Percentiles rank a stretch among this genome's conserved stretches.
These are phyloP conservation scores for cat (Felis catus) DNA, from an alignment of 2,113 vertebrate genomes.

Conservation along the genomic window DNA sequence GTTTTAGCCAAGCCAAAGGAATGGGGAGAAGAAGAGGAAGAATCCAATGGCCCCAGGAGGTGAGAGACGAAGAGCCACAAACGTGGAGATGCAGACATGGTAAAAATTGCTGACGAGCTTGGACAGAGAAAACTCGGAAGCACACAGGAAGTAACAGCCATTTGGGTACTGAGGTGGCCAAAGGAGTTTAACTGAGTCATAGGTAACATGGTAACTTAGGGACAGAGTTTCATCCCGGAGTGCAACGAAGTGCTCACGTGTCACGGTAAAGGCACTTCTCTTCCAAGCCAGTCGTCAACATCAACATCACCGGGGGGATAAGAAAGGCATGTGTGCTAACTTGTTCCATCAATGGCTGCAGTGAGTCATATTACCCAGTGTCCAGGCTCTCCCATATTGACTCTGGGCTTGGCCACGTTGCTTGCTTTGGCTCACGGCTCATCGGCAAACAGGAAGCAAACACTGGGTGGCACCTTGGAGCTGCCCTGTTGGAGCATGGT, in stretches of 20 bases:
- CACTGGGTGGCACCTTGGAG: rapidly evolving
- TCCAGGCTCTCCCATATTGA: background rate
- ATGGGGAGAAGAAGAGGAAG: background rate
- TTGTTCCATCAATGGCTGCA: rapidly evolving
- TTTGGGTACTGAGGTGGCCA: background rate
- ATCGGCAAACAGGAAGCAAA: no score
- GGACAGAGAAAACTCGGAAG: background rate
- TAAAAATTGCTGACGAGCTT: background rate
- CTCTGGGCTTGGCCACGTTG: background rate
- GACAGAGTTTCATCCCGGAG: background rate
- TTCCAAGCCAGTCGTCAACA: no score
- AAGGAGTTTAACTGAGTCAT: background rate
- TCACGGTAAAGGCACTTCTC: background rate
- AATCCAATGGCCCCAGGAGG: background rate
- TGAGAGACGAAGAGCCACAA: background rate
- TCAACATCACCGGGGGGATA: no score
- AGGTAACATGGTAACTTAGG: background rate
- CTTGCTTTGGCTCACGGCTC: background rate
- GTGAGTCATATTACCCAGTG: background rate
- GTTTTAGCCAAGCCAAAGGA: background rate
- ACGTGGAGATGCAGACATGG: background rate
- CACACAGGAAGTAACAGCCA: background rate
- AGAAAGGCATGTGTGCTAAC: background rate
- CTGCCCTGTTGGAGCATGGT: background rate
- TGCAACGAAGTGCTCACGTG: background rate